Percentiles rank a stretch among this genome's conserved stretches.
Evolutionary conservation across 2,797 vertebrate species (phyloP).

Genomic region (Chelon auratus): DNA sequence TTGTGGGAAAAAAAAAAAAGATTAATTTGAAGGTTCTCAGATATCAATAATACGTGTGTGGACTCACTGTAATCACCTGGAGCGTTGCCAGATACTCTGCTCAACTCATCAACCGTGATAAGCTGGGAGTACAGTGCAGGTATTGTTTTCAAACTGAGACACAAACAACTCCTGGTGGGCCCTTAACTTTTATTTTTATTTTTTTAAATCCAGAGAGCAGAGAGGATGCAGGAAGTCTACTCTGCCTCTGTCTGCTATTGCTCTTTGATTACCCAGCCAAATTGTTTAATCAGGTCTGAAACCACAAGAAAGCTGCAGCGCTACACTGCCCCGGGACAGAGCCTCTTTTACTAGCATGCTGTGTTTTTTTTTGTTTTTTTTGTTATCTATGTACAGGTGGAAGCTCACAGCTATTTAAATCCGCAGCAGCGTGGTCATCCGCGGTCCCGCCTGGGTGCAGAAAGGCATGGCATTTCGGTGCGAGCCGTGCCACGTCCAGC

Average conservation of each 20-base stretch:
- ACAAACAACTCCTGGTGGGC: slow-evolving; percentile 65
- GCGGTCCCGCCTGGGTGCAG: slow-evolving; percentile 44
- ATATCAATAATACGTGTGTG: slow-evolving; percentile 11
- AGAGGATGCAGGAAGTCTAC: slow-evolving; percentile 73
- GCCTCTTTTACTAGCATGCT: slow-evolving; percentile 43
- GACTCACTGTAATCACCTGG: slow-evolving; percentile 4
- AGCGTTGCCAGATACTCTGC: slow-evolving; percentile 34
- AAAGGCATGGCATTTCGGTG: slow-evolving; percentile 54
- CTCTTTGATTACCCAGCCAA: slow-evolving; percentile 79
- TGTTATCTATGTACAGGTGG: slow-evolving; percentile 67
- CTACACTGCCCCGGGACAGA: slow-evolving; percentile 70
- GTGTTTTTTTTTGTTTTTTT: slow-evolving; percentile 5
- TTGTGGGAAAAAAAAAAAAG: background rate
- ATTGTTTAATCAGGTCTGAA: slow-evolving; percentile 81
- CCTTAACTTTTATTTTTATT: slow-evolving; percentile 17
- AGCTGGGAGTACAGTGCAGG: slow-evolving; percentile 59
- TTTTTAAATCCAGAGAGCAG: slow-evolving; percentile 46
- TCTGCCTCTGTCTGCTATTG: slow-evolving; percentile 58
- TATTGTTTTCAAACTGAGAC: slow-evolving; percentile 74
- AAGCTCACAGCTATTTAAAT: slow-evolving; percentile 58
- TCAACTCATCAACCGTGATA: slow-evolving; percentile 53
- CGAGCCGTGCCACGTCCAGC: slow-evolving; percentile 45
- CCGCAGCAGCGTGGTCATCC: slow-evolving; percentile 44
- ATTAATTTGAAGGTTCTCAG: background rate
- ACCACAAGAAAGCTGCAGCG: slow-evolving; percentile 75